Evolutionary conservation across 2,797 vertebrate species (phyloP), one percentile per base, ranked within the genome.

Genomic region (Brachymystax lenok): DNA sequence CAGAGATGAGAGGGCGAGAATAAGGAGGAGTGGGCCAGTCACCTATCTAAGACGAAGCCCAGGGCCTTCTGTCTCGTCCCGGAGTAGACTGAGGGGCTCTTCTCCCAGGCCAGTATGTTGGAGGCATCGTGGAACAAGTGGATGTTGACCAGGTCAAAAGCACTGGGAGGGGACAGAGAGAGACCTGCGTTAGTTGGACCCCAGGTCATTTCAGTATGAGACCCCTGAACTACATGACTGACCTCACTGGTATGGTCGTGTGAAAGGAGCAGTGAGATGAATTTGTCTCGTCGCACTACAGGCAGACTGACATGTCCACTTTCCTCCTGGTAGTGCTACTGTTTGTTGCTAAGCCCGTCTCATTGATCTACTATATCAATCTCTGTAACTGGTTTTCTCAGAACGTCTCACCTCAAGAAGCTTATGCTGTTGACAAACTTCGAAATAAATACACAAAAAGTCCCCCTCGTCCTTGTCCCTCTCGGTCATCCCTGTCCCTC

Each of bases 71-170:
- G 96, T 79, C 98, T 93, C 87, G 94, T 95, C 85, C 95, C 95
- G 54, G 96, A 97, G 92, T 99, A 99, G 87, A 96, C 94, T 0
- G 98, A 99, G 16, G 98, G 98, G 91, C 97, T 99, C 74, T 95
- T 96, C 94, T 98, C 97, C 95, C 95, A 98, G 79, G 98, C 98
- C 84, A 98, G 95, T 87, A 99, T 88, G 92, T 99, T 99, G 92
- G 97, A 98, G 78, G 97, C 98, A 79, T 99, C 98, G 4, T 99
- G 98, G 92, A 99, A 99, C 90, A 99, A 96, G 90, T 99, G 98
- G 93, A 99, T 98, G 94, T 99, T 99, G 90, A 99, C 97, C 95
- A 99, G 93, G 92, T 99, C 98, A 76, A 99, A 99, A 92, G 95
- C 89, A 92, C 98, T 99, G 90, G 67, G 84, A 5, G 30, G n/a